Evolutionary conservation across 1,140 invertebrate genomes (phyloP), one percentile per base, ranked within the genome.

Genomic region (Lordiphosa stackelbergi): DNA sequence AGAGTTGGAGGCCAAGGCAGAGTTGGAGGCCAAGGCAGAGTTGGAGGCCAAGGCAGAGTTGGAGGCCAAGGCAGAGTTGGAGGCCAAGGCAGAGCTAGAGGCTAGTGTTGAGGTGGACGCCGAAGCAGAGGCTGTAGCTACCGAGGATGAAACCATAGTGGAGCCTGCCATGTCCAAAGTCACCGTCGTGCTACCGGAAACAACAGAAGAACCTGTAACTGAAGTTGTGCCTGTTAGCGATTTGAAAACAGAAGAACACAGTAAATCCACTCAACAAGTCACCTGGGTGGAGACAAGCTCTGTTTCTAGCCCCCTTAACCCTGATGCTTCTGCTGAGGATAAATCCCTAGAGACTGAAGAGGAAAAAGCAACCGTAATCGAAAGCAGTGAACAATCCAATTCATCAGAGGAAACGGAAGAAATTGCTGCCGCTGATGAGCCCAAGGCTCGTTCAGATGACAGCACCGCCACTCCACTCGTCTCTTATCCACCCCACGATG

Each of bases 391-490:
- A 31, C 28, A 31, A 31, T 31, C 28, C 28, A 5, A 42, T 12
- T 59, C 49, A 0, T 59, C 31, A 0, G 37, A 63, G 35, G 45
- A 55, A 16, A 36, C 42, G 2, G 28, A 53, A 2, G 16, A 28
- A 2, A 3, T 31, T 2, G 36, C 9, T 36, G 52, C 11, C 31
- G 68, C 11, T 28, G 68, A 62, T 31, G 77, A 75, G 16, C 36
- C 46, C 0, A 81, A 72, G 40, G 22, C 59, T 16, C 56, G 56
- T 5, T 38, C 75, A 0, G 75, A 79, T 5, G 75, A 79, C 13
- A 79, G 75, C 6, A 85, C 73, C 2, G 83, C 83, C 9, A 84
- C 77, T 5, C 70, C 84, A 0, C 64, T 85, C 0, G 83, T 83
- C 9, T 69, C 73, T 10, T 85, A 77, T 61, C 83, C 83, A 0